These are phyloP conservation scores for Pterocles burchelli DNA, from an alignment of 2,113 vertebrate species.

Conservation along the genomic window DNA sequence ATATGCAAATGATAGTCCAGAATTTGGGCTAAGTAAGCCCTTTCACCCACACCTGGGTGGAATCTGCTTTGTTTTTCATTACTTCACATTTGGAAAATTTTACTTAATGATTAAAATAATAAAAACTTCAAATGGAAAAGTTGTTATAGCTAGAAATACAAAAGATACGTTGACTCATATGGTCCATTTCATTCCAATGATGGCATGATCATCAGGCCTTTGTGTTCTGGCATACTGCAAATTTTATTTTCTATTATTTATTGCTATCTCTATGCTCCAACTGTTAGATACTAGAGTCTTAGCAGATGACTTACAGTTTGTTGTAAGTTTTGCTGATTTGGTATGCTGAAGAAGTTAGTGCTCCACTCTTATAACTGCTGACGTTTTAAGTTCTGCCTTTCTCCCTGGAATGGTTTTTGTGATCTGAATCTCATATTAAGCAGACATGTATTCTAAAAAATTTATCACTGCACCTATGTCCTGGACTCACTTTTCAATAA, in stretches of 20 bases:
- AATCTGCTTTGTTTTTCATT: neutral
- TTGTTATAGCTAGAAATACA: neutral
- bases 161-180: neutral
- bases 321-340: neutral
- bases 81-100: neutral
- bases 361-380: neutral
- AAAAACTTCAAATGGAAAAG: neutral
- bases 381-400: neutral
- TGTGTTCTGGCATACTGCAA: neutral
- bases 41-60: neutral
- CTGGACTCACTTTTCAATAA: neutral
- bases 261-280: neutral
- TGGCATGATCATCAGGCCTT: neutral
- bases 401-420: neutral
- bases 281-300: neutral
- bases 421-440: neutral
- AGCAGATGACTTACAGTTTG: neutral
- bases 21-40: neutral
- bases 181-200: neutral
- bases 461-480: neutral
- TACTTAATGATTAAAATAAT: neutral
- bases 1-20: constrained; percentile 20
- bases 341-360: neutral
- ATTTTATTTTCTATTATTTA: neutral
- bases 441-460: neutral